These are phyloP conservation scores for Urocolius indicus DNA, from an alignment of 2,113 vertebrate genomes.

Conservation along the genomic window DNA sequence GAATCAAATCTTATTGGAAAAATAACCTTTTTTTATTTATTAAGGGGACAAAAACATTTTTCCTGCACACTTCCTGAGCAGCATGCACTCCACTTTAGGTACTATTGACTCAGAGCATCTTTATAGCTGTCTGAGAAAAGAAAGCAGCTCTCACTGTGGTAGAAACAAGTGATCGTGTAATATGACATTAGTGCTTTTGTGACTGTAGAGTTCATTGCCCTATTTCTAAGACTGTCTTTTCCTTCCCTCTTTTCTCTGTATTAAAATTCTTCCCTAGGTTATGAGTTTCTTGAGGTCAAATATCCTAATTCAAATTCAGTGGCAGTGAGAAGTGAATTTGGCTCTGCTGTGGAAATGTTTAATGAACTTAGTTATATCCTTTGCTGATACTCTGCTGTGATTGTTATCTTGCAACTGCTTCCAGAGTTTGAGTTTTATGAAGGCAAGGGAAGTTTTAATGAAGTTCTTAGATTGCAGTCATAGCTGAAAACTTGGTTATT, in stretches of 20 bases:
- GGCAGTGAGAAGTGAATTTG: neutral
- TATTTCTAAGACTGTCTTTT: neutral
- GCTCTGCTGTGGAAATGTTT: neutral
- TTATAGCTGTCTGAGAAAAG: neutral
- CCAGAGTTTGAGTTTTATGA: neutral
- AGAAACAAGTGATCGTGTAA: neutral
- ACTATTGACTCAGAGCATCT: neutral
- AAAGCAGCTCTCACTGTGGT: neutral
- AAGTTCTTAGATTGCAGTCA: neutral
- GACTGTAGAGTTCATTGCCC: neutral
- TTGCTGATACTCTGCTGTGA: neutral
- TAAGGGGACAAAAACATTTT: neutral
- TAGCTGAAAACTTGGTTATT: neutral
- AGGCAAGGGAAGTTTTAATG: conserved; percentile 26
- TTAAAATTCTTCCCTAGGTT: neutral
- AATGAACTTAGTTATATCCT: neutral
- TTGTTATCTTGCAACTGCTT: neutral
- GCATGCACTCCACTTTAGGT: rapidly evolving
- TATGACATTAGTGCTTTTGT: neutral
- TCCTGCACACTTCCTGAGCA: neutral
- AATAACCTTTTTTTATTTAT: neutral
- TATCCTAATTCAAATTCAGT: neutral
- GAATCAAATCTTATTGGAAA: neutral
- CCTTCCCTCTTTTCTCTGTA: neutral
- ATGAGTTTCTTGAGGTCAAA: neutral